phyloP scores from a whole-genome alignment of 2,888 invertebrate genomes.

The Idaea dimidiata region DNA sequence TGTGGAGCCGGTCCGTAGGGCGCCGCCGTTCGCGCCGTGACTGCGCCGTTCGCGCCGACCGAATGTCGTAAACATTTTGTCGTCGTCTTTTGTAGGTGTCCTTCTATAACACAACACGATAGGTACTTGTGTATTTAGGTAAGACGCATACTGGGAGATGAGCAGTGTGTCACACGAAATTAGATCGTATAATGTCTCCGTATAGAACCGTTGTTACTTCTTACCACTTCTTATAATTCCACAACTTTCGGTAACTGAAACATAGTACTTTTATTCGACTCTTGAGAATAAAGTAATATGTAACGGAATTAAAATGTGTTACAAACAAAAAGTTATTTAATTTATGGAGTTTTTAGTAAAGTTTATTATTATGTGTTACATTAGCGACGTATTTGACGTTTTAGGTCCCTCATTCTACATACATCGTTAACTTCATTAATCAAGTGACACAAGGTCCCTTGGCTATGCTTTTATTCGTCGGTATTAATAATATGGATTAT shows the following conservation, averaged over 20 bases:
- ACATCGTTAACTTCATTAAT: neutral
- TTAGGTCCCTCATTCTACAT: neutral
- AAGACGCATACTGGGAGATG: no score
- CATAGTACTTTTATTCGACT: neutral
- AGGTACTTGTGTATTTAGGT: no score
- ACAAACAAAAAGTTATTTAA: neutral
- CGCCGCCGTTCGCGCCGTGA: slow-evolving; percentile 22
- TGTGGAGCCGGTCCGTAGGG: slow-evolving; percentile 28
- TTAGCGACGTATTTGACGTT: neutral
- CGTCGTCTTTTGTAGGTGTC: no score
- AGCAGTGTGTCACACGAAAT: no score
- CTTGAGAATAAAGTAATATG: neutral
- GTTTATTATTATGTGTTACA: neutral
- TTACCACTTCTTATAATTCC: no score
- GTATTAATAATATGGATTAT: neutral
- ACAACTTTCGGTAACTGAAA: neutral
- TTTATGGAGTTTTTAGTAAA: neutral
- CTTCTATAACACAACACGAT: no score
- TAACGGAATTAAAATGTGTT: neutral
- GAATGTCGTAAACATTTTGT: neutral
- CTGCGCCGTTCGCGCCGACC: neutral
- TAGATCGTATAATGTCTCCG: no score
- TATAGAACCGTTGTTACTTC: no score
- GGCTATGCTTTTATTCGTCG: neutral
- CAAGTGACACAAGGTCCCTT: neutral